A percentile compares a stretch with the other conserved stretches of the same genome.
Evolutionary conservation across 2,888 invertebrate species (phyloP).

Genomic region (Volucella zonaria): DNA sequence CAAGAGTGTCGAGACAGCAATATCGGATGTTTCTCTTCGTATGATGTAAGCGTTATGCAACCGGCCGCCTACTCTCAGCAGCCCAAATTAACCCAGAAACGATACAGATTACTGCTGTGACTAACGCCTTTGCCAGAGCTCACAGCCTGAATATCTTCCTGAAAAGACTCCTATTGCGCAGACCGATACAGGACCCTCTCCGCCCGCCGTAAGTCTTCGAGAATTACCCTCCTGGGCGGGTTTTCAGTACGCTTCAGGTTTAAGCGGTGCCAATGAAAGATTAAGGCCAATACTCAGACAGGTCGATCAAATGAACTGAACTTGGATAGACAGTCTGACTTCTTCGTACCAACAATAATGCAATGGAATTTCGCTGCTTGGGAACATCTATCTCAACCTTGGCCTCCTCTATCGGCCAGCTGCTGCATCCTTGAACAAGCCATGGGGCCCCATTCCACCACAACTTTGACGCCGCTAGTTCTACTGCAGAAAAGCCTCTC

Average conservation of each 20-base stretch:
- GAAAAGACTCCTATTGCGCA: slow-evolving; percentile 5
- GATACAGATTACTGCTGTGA: slow-evolving; percentile 9
- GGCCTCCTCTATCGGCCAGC: not conserved
- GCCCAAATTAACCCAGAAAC: slow-evolving; percentile 8
- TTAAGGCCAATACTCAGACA: too few relatives aligned
- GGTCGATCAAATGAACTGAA: too few relatives aligned
- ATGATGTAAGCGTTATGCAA: slow-evolving; percentile 10
- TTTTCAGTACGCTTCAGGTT: not conserved
- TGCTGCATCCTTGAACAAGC: not conserved
- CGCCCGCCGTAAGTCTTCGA: slow-evolving; percentile 9
- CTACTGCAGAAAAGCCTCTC: slow-evolving; percentile 12
- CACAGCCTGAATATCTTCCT: slow-evolving; percentile 10
- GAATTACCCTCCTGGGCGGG: not conserved
- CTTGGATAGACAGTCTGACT: slow-evolving; percentile 24
- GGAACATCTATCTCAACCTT: too few relatives aligned
- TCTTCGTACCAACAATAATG: not conserved
- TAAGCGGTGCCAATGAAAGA: not conserved
- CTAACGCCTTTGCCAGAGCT: not conserved
- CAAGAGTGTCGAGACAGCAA: slow-evolving; percentile 22
- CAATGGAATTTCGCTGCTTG: too few relatives aligned
- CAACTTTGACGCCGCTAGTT: not conserved
- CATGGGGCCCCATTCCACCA: slow-evolving; percentile 9
- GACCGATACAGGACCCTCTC: slow-evolving; percentile 10
- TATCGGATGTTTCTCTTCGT: slow-evolving; percentile 16
- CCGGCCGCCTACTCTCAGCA: slow-evolving; percentile 4